Evolutionary conservation across 2,888 invertebrate genomes (phyloP), one percentile per base, ranked within the genome.

Genomic region (Brachyopa scutellaris): DNA sequence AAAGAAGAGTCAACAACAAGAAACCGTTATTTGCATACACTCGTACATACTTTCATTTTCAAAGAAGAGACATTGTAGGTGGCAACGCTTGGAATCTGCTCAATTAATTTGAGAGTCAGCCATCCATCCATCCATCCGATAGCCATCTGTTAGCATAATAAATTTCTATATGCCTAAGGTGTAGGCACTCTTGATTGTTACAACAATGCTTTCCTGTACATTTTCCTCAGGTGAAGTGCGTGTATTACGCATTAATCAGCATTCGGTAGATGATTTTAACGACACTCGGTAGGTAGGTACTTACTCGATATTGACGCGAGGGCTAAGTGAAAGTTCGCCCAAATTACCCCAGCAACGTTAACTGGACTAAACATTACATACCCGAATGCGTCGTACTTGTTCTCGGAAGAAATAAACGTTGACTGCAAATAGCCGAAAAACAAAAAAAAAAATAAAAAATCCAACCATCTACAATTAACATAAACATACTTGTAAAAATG

Each of bases 281-380:
- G 31, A 57, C 29, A 67, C 49, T 38, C 36, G 21, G 13, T 8
- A n/a, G n/a, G n/a, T n/a, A n/a, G n/a, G n/a, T n/a, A n/a, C n/a
- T n/a, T n/a, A n/a, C 11, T 55, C 42, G 40, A 45, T 31, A 67
- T 40, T 29, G 45, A 59, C 29, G 31, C 9, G 57, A 69, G 62
- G 80, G 69, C 76, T 13, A 26, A 64, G 80, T 76, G 80, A 80
- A 80, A 80, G 80, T 80, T 80, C 55, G 62, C 42, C 69, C n/a
- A n/a, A 80, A 80, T 80, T 76, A 64, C 69, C 51, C 55, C 38
- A 29, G 21, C 45, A 26, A 62, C n/a, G 61, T 23, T 9, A 59
- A 69, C 69, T 57, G 49, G 49, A 64, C 47, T 74, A 31, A 36
- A 47, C 51, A 42, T 67, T 17, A 13, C 19, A 21, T 7, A 21